Base-by-base conservation (phyloP, 2,888 invertebrate species). In the Hypselothyrea guttata region DNA sequence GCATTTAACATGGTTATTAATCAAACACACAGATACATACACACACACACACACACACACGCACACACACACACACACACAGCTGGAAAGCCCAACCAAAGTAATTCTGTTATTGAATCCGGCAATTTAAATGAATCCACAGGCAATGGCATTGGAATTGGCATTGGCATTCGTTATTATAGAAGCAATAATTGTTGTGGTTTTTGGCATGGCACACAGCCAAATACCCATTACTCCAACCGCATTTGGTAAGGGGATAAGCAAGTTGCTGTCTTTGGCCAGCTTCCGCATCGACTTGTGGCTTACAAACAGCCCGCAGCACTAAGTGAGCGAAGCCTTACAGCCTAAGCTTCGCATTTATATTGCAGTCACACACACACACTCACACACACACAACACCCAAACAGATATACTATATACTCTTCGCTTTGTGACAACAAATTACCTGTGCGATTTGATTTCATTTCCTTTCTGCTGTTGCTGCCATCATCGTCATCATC, bases 361-460 rank as follows among this genome's bases (percentile, higher is more conserved):
- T 77, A 78, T 82, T 77, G 67, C 59, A 70, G 11, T 63, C 47
- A 65, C 57, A 68, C 16, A 58, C 28, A 53, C 8, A 16, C 27
- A 38, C 11, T 34, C 8, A 15, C 8, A 12, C 22, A 41, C 37
- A 51, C 28, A 51, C 41, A n/a, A 49, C 28, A 37, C 35, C 37
- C 13, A 37, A 38, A 35, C 16, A 38, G 11, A 30, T 9, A 28
- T n/a, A 11, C 4, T 18, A 12, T 11, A 22, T 22, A 28, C 35
- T 28, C 41, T 11, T n/a, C 16, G 18, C 66, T 61, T 72, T 69
- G 71, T 64, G 78, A 53, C 60, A 71, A 71, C 71, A 75, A 81
- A 84, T 81, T 81, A 84, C 81, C 85, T 84, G 65, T 71, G 71
- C 64, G 65, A 83, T 84, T 82, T 84, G 74, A 79, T 82, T 82